A percentile compares a stretch with the other conserved stretches of the same genome.
Conservation (phyloP, 2,888 invertebrate species). For the Ornithoptera alexandrae region DNA sequence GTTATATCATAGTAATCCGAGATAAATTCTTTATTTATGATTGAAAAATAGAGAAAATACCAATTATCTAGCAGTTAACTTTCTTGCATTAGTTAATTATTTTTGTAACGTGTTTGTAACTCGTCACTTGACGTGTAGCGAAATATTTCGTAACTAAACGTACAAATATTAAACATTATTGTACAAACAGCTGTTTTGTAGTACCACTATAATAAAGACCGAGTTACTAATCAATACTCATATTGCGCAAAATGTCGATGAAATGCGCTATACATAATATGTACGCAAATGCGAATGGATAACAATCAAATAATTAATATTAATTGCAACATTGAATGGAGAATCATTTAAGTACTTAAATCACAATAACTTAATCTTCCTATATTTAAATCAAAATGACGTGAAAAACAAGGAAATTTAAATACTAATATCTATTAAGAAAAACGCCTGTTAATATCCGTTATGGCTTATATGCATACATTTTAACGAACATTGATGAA, state of each 20-base stretch:
- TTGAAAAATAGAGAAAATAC: too few species aligned
- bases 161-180: conserved; percentile 32
- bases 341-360: conserved; percentile 42
- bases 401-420: conserved; percentile 4
- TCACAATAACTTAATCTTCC: conserved; percentile 41
- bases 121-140: conserved; percentile 17
- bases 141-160: conserved; percentile 38
- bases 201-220: conserved; percentile 62
- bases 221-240: conserved; percentile 73
- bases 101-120: conserved; percentile 14
- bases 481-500: conserved; percentile 47
- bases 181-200: conserved; percentile 74
- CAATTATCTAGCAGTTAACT: background rate
- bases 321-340: conserved; percentile 45
- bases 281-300: conserved; percentile 41
- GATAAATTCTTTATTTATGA: too few species aligned
- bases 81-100: conserved; percentile 11
- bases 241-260: conserved; percentile 77
- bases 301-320: conserved; percentile 51
- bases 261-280: conserved; percentile 62
- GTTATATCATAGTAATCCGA: too few species aligned
- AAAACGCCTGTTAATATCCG: background rate
- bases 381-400: conserved; percentile 29
- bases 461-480: conserved; percentile 35
- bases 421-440: conserved; percentile 1